Percentiles rank a stretch among this genome's conserved stretches.
These are phyloP conservation scores for Drosophila pectinifera DNA, from an alignment of 1,140 invertebrate genomes.

Conservation along the genomic window DNA sequence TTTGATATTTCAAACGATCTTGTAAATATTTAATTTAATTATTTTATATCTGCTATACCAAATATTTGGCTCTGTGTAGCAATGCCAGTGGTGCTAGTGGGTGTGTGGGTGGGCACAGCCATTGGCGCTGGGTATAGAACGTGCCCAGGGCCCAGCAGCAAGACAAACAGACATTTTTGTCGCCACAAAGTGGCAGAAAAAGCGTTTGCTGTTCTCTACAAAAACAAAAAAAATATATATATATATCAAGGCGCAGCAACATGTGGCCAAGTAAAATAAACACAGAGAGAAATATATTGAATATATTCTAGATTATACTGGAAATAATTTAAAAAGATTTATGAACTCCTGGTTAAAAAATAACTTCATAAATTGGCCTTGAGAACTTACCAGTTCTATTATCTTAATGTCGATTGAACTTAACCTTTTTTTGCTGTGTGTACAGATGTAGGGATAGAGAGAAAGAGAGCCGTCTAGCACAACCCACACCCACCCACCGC, in stretches of 20 bases:
- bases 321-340: neutral
- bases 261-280: slow-evolving; percentile 52
- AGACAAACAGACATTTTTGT: slow-evolving; percentile 45
- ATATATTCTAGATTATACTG: too few species aligned
- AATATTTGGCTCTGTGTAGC: neutral
- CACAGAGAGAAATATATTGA: neutral
- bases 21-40: neutral
- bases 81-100: slow-evolving; percentile 11
- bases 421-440: neutral
- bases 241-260: slow-evolving; percentile 75
- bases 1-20: neutral
- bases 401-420: too few species aligned
- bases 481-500: slow-evolving; percentile 41
- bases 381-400: too few species aligned
- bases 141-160: slow-evolving; percentile 65
- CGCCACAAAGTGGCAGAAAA: slow-evolving; percentile 54
- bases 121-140: slow-evolving; percentile 76
- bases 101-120: slow-evolving; percentile 58
- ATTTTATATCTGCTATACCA: neutral
- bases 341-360: neutral
- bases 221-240: slow-evolving; percentile 36
- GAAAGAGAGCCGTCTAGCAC: slow-evolving; percentile 7
- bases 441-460: slow-evolving; percentile 5
- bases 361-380: neutral
- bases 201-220: slow-evolving; percentile 31